Evolutionary conservation across 2,113 vertebrate species (phyloP).

Genomic region (Peromyscus californicus): DNA sequence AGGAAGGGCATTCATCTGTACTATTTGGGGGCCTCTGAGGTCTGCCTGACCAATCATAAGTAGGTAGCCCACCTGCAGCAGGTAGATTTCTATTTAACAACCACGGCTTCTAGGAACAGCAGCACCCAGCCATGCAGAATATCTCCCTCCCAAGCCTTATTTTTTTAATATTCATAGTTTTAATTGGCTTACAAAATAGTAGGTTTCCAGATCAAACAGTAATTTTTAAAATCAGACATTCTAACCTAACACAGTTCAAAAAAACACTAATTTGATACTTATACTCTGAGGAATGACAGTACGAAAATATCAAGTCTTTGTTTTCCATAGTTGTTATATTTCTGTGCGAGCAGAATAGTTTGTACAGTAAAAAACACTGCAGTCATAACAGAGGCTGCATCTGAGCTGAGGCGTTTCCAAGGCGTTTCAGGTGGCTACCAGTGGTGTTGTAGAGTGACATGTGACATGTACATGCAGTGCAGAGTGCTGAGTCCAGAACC

Average conservation of each 20-base stretch:
- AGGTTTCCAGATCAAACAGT: neutral
- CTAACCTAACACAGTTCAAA: neutral
- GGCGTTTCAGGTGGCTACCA: neutral
- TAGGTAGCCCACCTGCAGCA: too few species aligned
- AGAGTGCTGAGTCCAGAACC: neutral
- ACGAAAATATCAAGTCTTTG: neutral
- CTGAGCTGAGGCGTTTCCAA: neutral
- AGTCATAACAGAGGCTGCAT: neutral
- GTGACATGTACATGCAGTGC: rapidly evolving
- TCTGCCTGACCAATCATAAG: neutral
- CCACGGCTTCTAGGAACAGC: neutral
- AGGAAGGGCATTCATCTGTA: neutral
- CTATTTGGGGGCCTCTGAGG: neutral
- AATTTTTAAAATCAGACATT: neutral
- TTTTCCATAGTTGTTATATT: neutral
- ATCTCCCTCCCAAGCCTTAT: neutral
- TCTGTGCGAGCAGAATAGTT: neutral
- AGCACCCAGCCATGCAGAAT: neutral
- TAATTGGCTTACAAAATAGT: constrained; percentile 14
- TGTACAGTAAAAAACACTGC: neutral
- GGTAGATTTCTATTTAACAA: neutral
- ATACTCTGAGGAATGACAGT: neutral
- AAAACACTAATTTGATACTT: neutral
- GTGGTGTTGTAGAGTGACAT: too few species aligned
- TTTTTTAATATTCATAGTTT: neutral